Evolutionary conservation across 2,888 invertebrate species (phyloP).

Genomic region (Cheilosia pagana): DNA sequence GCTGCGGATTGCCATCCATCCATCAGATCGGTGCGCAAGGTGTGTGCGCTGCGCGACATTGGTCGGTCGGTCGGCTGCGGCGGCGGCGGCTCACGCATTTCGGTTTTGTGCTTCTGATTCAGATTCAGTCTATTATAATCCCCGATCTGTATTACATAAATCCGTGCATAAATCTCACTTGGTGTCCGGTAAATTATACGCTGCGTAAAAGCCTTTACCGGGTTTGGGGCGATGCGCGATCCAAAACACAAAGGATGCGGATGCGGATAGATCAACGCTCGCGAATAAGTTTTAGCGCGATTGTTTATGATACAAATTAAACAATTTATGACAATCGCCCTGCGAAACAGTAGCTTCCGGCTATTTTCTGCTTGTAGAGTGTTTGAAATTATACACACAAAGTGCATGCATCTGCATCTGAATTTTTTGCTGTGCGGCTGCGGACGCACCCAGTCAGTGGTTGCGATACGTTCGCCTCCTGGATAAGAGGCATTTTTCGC

Average conservation of each 20-base stretch:
- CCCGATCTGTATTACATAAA: constrained; percentile 71
- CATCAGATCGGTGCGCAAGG: constrained; percentile 41
- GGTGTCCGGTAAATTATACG: constrained; percentile 84
- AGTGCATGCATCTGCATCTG: constrained; percentile 63
- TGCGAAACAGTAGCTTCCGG: constrained; percentile 76
- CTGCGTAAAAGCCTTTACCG: constrained; percentile 80
- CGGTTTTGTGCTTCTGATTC: constrained; percentile 69
- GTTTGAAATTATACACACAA: constrained; percentile 69
- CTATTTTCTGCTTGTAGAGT: constrained; percentile 67
- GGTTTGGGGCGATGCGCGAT: constrained; percentile 62
- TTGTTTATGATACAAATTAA: constrained; percentile 84
- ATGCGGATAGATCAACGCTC: constrained; percentile 45
- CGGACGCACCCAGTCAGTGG: constrained; percentile 63
- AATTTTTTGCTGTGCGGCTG: constrained; percentile 28
- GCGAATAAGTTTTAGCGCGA: constrained; percentile 81
- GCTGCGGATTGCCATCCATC: constrained; percentile 52
- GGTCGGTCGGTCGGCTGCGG: constrained; percentile 8
- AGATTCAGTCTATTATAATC: constrained; percentile 72
- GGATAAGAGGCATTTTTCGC: constrained; percentile 55
- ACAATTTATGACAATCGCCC: constrained; percentile 83
- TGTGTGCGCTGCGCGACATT: constrained; percentile 66
- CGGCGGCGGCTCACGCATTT: constrained; percentile 59
- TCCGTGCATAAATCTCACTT: constrained; percentile 83
- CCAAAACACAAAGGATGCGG: constrained; percentile 49
- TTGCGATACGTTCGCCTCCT: constrained; percentile 68